Percentiles rank a stretch among this genome's conserved stretches.
Evolutionary conservation across 2,797 vertebrate genomes (phyloP).

Genomic region (Macrochelys suwanniensis): DNA sequence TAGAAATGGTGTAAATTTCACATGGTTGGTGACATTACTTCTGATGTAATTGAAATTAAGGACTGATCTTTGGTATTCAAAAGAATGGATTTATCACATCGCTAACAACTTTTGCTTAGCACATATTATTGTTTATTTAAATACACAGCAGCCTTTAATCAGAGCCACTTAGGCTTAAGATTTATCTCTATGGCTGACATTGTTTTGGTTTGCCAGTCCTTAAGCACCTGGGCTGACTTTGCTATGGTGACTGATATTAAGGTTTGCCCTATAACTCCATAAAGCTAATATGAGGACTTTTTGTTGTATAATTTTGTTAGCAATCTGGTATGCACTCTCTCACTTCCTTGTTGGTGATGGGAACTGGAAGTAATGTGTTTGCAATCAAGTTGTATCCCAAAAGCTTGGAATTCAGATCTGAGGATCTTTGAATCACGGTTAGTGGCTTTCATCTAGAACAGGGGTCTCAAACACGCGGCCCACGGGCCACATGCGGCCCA

Average conservation of each 20-base stretch:
- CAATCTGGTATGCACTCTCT: too few species aligned
- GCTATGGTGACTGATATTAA: background rate
- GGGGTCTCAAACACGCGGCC: too few species aligned
- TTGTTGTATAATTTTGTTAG: background rate
- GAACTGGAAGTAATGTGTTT: background rate
- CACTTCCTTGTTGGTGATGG: background rate
- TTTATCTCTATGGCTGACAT: too few species aligned
- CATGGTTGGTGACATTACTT: accelerated
- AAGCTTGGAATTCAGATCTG: background rate
- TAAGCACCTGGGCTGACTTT: too few species aligned
- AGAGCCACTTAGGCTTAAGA: too few species aligned
- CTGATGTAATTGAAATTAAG: background rate
- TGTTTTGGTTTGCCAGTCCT: too few species aligned
- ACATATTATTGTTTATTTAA: too few species aligned
- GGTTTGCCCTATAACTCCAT: background rate
- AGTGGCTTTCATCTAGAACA: background rate
- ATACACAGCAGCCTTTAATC: too few species aligned
- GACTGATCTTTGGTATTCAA: background rate
- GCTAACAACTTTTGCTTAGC: background rate
- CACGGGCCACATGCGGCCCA: too few species aligned
- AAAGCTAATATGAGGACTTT: background rate
- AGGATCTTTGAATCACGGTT: background rate
- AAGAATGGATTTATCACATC: background rate
- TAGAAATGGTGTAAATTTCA: background rate
- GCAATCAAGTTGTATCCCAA: background rate